Base-by-base conservation (phyloP, 2,113 vertebrate species). In the Eonycteris spelaea region DNA sequence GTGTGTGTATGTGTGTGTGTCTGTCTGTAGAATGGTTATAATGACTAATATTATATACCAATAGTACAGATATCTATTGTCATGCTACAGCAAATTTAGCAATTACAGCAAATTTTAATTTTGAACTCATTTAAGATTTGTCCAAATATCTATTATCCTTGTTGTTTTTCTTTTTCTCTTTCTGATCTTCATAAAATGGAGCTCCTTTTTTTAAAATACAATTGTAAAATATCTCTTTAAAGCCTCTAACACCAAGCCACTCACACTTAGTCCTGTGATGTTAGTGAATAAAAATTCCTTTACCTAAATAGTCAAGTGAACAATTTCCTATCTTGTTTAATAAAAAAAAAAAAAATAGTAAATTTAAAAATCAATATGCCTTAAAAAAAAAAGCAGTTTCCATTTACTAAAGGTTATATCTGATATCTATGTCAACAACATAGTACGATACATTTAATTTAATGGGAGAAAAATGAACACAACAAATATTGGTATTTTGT, bases 311-410 rank as follows among this genome's bases (percentile, higher is more conserved):
- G 26, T 96, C 65, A 84, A 95, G 43, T 79, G 7, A 92, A 70
- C 12, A 91, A 80, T 87, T 93, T 91, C 26, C 53, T 71, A 75
- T 59, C 38, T 70, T 78, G 65, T 86, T 61, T 90, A 88, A 83
- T 63, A 51, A 75, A 75, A 73, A 73, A 45, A 83, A 51, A 71
- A 75, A n/a, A n/a, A n/a, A n/a, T n/a, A n/a, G n/a, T 67, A 68
- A 73, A n/a, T 15, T 48, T 43, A 95, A 63, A 21, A 92, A 88
- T n/a, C 30, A 97, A 59, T 48, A 84, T 30, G 61, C 10, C 57
- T 95, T 85, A 95, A 95, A 38, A 90, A 96, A 97, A 19, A 94
- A 92, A 77, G 14, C 5, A 92, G 16, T 83, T 68, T 95, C n/a
- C 26, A 45, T 65, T 86, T 96, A 91, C 94, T 55, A 95, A 94